Evolutionary conservation across 2,113 vertebrate genomes (phyloP), one percentile per base, ranked within the genome.

Genomic region (Brachyhypopomus gauderio): DNA sequence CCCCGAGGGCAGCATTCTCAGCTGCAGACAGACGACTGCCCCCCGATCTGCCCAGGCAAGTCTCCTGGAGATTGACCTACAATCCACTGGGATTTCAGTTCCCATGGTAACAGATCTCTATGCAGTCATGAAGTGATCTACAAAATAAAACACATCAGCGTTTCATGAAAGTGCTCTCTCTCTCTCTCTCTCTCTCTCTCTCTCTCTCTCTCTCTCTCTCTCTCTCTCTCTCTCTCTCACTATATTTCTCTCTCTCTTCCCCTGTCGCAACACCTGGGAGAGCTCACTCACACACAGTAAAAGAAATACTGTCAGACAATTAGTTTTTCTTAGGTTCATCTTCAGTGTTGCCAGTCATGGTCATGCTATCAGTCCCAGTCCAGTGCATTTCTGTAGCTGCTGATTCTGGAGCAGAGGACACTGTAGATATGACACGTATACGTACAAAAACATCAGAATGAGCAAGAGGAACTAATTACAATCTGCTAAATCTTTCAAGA

Each of bases 61-160:
- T 74, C 77, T 83, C 80, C 63, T 74, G 55, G 63, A 85, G 85
- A 86, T 85, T 86, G 85, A 86, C 85, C 85, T 74, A 86, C 80
- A 86, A 86, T 86, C 85, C 85, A 83, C 67, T 80, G 77, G 83
- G 85, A 83, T 85, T 80, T 83, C 85, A 80, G 85, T 86, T 86
- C 80, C 85, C 85, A 86, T 86, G 83, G 85, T 75, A 85, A 86
- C 85, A 77, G 73, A 80, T 84, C 80, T 86, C 73, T 36, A 79
- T 83, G 80, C 83, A 85, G 81, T 85, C 81, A 73, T 83, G 77
- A 83, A 85, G 78, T 83, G 77, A 85, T 83, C 84, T 85, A 85
- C 77, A 80, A 83, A 85, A 85, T 85, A 85, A 83, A 84, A 77
- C 75, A 79, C 85, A 80, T 82, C 85, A 86, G 75, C 64, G 64